These are phyloP conservation scores for Crotalus viridis DNA, from an alignment of 2,113 vertebrate genomes.

Conservation along the genomic window DNA sequence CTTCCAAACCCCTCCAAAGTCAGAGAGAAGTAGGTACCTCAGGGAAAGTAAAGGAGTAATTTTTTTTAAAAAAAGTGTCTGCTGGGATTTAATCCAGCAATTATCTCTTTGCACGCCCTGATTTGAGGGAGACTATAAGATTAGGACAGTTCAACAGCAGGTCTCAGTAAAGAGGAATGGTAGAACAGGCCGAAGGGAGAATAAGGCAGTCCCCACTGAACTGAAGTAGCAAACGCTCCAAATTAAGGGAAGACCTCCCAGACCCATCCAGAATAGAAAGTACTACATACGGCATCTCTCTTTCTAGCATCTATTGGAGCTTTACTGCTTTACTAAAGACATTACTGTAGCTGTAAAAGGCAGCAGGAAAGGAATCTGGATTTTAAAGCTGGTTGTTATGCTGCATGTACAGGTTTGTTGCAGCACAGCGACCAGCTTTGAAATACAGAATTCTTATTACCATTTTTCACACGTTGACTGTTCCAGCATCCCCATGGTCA, in stretches of 20 bases:
- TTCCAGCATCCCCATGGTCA: not conserved
- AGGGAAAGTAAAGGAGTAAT: not conserved
- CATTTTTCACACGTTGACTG: not conserved
- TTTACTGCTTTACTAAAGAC: not conserved
- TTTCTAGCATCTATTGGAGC: not conserved
- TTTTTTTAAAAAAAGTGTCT: not conserved
- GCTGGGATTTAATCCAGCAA: not conserved
- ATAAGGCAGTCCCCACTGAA: not conserved
- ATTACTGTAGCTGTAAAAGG: not conserved
- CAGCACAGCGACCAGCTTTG: not conserved
- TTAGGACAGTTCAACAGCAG: not conserved
- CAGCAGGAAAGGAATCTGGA: not conserved
- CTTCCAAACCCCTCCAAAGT: not conserved
- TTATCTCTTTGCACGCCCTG: not conserved
- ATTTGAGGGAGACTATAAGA: not conserved
- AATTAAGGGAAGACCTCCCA: not conserved
- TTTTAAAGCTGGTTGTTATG: not conserved
- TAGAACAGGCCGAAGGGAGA: not conserved
- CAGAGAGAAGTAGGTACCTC: not conserved
- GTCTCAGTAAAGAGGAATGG: not conserved
- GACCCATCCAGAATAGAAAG: not conserved
- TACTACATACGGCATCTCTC: not conserved
- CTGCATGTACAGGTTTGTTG: not conserved
- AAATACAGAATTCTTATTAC: not conserved
- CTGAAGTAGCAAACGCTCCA: not conserved